Evolutionary conservation across 2,888 invertebrate species (phyloP), one percentile per base, ranked within the genome.

Genomic region (Lepidocyrtinus sp.): DNA sequence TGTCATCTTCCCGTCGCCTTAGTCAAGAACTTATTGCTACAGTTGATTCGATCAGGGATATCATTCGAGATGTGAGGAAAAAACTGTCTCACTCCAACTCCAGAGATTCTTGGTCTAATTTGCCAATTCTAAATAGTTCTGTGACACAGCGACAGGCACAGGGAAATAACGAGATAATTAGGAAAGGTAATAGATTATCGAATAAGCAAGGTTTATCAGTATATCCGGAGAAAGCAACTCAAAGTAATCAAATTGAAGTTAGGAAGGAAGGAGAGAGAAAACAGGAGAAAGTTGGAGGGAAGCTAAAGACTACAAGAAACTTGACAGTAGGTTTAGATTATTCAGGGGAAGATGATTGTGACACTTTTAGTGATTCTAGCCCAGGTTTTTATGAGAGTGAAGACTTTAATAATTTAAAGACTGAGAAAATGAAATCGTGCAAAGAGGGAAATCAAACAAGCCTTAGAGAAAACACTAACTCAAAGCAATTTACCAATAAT

Each of bases 21-120:
- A 85, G 82, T 62, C 75, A 72, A 55, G 84, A 85, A 21, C 75
- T 85, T 24, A 79, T 82, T 17, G 85, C 82, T 2, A 85, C 83
- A 19, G 83, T 85, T 36, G 83, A 85, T 59, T 83, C 82, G 45
- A 83, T 83, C 45, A 65, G 81, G 24, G 83, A 82, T 25, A 85
- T 85, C 24, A 83, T 84, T 71, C 68, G 83, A 50, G 83, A 83
- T 69, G 84, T 84, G 9, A 59, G 82, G 1, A 76, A 21, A 27
- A 64, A 78, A 45, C 65, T 84, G 2, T 63, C 71, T 2, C 70
- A 64, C 55, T 64, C 63, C 1, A 74, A 72, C 55, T 82, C 75
- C 0, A 55, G 75, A 17, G 85, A 85, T 61, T 85, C 85, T 22
- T 85, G 82, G 85, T 26, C 68, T 7, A 83, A 82, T 55, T 64